These are phyloP conservation scores for Anagrus nilaparvatae DNA, from an alignment of 1,140 invertebrate genomes.

Conservation along the genomic window DNA sequence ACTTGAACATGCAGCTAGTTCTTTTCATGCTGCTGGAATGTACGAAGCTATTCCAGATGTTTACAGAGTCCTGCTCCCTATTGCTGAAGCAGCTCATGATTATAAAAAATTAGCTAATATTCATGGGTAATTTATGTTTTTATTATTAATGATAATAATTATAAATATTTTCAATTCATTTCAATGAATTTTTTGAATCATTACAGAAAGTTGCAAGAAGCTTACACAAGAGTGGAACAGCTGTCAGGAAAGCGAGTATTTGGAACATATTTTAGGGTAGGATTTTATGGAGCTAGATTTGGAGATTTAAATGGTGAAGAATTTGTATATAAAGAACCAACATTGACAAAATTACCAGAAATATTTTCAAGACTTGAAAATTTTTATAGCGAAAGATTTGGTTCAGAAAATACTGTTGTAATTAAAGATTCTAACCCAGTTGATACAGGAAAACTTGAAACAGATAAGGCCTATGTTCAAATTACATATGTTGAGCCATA, in stretches of 20 bases:
- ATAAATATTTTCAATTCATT: constrained; percentile 14
- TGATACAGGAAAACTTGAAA: constrained; percentile 61
- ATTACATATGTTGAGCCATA: constrained; percentile 98
- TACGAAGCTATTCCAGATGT: constrained; percentile 94
- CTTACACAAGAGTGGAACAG: constrained; percentile 71
- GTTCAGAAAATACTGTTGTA: constrained; percentile 77
- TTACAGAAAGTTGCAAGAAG: constrained; percentile 66
- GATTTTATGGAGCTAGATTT: constrained; percentile 91
- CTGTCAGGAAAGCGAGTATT: constrained; percentile 89
- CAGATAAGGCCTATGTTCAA: constrained; percentile 92
- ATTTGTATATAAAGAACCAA: constrained; percentile 95
- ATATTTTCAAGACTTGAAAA: constrained; percentile 92
- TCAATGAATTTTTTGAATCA: neutral
- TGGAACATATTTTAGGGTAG: constrained; percentile 93
- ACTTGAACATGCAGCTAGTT: constrained; percentile 83
- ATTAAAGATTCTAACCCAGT: constrained; percentile 95
- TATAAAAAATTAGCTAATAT: constrained; percentile 89
- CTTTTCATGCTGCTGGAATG: constrained; percentile 83
- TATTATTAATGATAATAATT: constrained; percentile 1
- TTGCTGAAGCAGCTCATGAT: constrained; percentile 82
- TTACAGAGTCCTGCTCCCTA: constrained; percentile 85
- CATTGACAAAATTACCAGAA: constrained; percentile 90
- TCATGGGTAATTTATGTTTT: constrained; percentile 52
- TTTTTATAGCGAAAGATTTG: constrained; percentile 90
- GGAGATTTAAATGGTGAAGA: constrained; percentile 89